A percentile compares a stretch with the other conserved stretches of the same genome.
Conservation (phyloP, 2,797 vertebrate genomes). For the Melopsittacus undulatus region DNA sequence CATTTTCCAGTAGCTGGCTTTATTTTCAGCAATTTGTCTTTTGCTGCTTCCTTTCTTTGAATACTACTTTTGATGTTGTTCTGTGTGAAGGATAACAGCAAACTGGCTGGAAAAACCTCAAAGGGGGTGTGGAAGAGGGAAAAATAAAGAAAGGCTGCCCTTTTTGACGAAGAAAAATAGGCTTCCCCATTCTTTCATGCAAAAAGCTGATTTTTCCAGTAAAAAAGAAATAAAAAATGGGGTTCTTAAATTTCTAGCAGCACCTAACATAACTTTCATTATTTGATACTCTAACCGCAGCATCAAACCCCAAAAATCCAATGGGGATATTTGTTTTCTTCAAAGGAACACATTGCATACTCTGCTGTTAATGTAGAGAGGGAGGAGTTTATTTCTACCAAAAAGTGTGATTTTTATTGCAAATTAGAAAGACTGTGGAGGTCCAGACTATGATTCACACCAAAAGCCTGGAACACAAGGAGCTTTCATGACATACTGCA, state of each 20-base stretch:
- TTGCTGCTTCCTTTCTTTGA: conserved; percentile 58
- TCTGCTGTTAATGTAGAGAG: conserved; percentile 17
- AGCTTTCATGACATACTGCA: not conserved
- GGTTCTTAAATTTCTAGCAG: conserved; percentile 32
- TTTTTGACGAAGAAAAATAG: conserved; percentile 51
- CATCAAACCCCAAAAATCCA: conserved; percentile 40
- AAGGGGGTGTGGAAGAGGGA: not conserved
- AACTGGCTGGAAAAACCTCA: conserved; percentile 38
- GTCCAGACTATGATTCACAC: conserved; percentile 17
- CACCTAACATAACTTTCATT: conserved; percentile 5
- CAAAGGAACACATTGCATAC: conserved; percentile 51
- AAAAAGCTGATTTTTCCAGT: conserved; percentile 37
- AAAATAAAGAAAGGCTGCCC: not conserved
- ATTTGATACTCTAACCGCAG: conserved; percentile 48
- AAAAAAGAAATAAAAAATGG: not conserved
- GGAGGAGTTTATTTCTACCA: not conserved
- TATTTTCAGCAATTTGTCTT: conserved; percentile 64
- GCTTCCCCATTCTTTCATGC: conserved; percentile 19
- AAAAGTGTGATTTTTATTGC: conserved; percentile 63
- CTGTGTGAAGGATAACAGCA: conserved; percentile 58
- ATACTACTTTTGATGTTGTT: conserved; percentile 51
- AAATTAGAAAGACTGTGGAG: conserved; percentile 51
- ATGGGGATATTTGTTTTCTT: conserved; percentile 27
- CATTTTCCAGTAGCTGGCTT: conserved; percentile 55
- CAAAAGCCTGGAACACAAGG: not conserved